Evolutionary conservation across 2,113 vertebrate genomes (phyloP), one percentile per base, ranked within the genome.

Genomic region (Glareola pratincola): DNA sequence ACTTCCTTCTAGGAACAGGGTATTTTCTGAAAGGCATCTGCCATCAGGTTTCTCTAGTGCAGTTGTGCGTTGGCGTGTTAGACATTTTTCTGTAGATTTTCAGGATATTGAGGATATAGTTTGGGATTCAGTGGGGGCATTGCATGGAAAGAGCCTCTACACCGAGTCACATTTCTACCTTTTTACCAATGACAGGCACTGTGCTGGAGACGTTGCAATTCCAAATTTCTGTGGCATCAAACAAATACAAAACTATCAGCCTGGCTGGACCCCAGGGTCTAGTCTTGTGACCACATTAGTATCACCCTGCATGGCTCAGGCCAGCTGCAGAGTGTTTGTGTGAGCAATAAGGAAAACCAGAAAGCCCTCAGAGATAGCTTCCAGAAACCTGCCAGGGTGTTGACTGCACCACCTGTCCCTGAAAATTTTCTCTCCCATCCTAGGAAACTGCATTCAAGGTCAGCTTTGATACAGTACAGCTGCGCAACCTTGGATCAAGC

Each of bases 321-420:
- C 30, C 36, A 34, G 26, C 13, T 83, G 16, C 66, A 73, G 41
- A 51, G 18, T 34, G 7, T 3, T 1, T 48, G 47, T 48, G 37
- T 14, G 23, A 78, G 8, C 4, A 30, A 20, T 8, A 48, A 9
- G 4, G 8, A 47, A 53, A 63, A 47, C 36, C 29, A 9, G 2
- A 24, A 56, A 56, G 21, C 23, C 43, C 19, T 53, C 30, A 78
- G 43, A 0, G 1, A 10, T 18, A 73, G 16, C 27, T 0, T 0
- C 19, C 66, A 78, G 71, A 82, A 83, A 41, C 29, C 16, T 37
- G 7, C 15, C 32, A 50, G 62, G 18, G 10, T 1, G 3, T 29
- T n/a, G 32, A n/a, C 10, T 27, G 14, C 30, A 51, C 29, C 47
- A n/a, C 1, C 6, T 0, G 0, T 8, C 1, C 0, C 48, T 47